These are phyloP conservation scores for Rhadina sibilatrix DNA, from an alignment of 2,113 vertebrate species.

Conservation along the genomic window DNA sequence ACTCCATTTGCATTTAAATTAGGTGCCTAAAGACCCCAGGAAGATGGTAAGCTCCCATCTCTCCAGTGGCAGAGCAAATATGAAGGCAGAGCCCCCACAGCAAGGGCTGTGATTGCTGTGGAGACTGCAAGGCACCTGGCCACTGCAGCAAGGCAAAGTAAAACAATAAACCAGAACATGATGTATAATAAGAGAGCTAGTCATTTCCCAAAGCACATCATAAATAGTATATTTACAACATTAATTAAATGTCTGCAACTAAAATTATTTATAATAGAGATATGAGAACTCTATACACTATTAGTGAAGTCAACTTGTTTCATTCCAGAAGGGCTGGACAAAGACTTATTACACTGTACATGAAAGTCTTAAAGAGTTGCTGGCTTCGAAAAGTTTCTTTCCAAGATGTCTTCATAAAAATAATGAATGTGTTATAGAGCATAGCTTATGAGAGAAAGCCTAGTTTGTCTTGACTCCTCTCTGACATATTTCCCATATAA, in stretches of 20 bases:
- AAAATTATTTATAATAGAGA: constrained; percentile 63
- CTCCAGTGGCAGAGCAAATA: background rate
- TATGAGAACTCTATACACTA: constrained; percentile 36
- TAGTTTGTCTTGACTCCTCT: background rate
- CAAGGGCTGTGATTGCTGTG: background rate
- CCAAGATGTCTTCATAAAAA: background rate
- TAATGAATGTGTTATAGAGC: background rate
- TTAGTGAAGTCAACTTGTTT: constrained; percentile 57
- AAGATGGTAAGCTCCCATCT: background rate
- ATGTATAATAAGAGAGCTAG: background rate
- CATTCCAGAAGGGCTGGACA: background rate
- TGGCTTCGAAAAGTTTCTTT: constrained; percentile 37
- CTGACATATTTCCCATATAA: background rate
- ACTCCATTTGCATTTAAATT: background rate
- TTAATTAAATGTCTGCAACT: constrained; percentile 60
- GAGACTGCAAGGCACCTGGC: background rate
- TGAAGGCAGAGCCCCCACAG: background rate
- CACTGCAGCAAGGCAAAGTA: background rate
- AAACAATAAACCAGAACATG: background rate
- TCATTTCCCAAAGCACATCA: constrained; percentile 10
- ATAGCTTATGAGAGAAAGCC: background rate
- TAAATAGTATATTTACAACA: constrained; percentile 55
- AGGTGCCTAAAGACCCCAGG: background rate
- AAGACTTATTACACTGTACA: background rate
- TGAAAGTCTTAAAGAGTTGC: background rate